phyloP scores from a whole-genome alignment of 2,113 vertebrate species.

The Cyanoliseus patagonus region DNA sequence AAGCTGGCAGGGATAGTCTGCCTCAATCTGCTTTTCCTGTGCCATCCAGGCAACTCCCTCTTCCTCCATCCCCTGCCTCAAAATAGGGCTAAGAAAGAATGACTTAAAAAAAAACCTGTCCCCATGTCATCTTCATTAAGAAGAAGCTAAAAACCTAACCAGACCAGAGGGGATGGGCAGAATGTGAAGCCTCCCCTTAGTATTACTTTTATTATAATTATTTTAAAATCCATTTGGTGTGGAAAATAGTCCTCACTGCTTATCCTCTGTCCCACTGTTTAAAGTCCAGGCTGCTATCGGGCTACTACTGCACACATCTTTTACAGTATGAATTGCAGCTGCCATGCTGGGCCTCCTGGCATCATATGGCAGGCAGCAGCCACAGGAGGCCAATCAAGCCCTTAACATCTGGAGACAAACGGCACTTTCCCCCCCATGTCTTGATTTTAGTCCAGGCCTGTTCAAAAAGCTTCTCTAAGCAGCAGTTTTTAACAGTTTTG shows the following conservation, averaged over 20 bases:
- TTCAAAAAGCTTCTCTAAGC: not conserved
- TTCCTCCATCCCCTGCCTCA: not conserved
- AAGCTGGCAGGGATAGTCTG: not conserved
- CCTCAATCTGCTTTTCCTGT: not conserved
- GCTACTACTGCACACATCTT: not conserved
- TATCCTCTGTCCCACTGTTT: not conserved
- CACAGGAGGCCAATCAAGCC: not conserved
- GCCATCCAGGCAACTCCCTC: not conserved
- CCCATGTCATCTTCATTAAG: not conserved
- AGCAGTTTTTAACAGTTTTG: not conserved
- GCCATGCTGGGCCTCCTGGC: not conserved
- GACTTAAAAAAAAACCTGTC: not conserved
- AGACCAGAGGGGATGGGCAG: not conserved
- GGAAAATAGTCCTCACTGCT: not conserved
- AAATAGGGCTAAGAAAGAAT: not conserved
- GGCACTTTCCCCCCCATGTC: accelerated
- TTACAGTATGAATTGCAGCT: not conserved
- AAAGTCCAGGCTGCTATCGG: not conserved
- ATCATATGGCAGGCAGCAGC: not conserved
- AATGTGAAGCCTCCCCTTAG: not conserved
- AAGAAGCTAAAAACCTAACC: not conserved
- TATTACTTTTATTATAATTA: not conserved
- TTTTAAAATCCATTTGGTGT: not conserved
- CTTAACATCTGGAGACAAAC: not conserved
- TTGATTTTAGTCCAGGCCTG: not conserved